Evolutionary conservation across 1,140 invertebrate genomes (phyloP).

Genomic region (Macrotrachela quadricornifera): DNA sequence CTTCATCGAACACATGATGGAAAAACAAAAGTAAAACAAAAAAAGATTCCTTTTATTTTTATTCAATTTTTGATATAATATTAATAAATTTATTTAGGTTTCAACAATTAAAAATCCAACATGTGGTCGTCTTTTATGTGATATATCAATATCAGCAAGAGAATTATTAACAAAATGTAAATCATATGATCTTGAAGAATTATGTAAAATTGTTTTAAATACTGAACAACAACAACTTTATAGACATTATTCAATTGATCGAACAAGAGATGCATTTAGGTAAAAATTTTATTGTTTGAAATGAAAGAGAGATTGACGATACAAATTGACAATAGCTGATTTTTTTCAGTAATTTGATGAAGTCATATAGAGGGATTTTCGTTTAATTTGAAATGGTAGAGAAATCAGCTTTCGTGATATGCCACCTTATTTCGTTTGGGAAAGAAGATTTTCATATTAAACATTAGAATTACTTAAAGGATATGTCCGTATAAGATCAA

Average conservation of each 20-base stretch:
- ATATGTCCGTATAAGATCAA: no score
- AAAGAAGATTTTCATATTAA: no score
- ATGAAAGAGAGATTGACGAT: not conserved
- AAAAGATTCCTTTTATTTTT: not conserved
- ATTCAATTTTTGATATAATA: not conserved
- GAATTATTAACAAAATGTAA: slow-evolving; percentile 61
- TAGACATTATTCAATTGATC: slow-evolving; percentile 6
- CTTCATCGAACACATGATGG: slow-evolving; percentile 44
- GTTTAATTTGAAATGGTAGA: no score
- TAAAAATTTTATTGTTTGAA: not conserved
- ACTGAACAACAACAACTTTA: slow-evolving; percentile 11
- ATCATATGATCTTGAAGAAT: slow-evolving; percentile 67
- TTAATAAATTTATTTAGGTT: slow-evolving; percentile 12
- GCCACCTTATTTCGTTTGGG: no score
- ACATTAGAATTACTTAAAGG: no score
- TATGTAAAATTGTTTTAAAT: slow-evolving; percentile 43
- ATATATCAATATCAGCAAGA: slow-evolving; percentile 72
- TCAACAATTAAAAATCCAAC: slow-evolving; percentile 22
- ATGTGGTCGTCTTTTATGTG: slow-evolving; percentile 66
- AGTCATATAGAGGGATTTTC: no score
- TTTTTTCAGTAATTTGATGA: no score
- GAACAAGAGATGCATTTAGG: slow-evolving; percentile 15
- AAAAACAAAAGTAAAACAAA: slow-evolving; percentile 30
- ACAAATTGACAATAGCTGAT: no score
- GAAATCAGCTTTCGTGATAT: no score